Conservation (phyloP, 2,888 invertebrate genomes). For the Beris chalybata region DNA sequence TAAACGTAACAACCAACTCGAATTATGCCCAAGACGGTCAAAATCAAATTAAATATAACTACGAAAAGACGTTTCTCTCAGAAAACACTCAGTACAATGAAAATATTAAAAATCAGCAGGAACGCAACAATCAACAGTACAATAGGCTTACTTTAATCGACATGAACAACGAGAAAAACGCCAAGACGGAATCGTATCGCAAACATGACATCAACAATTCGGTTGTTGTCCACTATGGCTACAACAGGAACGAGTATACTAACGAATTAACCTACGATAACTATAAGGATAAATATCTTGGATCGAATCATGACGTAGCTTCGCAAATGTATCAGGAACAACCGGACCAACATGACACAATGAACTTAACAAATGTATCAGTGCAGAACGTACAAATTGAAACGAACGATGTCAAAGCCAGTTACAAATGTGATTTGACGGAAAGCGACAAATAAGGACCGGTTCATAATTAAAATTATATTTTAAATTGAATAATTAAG, state of each 20-base stretch:
- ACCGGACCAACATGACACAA: constrained; percentile 14
- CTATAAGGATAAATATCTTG: constrained; percentile 35
- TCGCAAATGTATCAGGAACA: constrained; percentile 15
- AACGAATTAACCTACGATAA: constrained; percentile 34
- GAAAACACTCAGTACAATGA: constrained; percentile 30
- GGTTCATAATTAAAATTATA: too few relatives aligned
- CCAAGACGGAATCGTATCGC: constrained; percentile 33
- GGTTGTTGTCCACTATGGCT: constrained; percentile 37
- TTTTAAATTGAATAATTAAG: too few relatives aligned
- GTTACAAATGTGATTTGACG: constrained; percentile 34
- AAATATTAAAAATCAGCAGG: constrained; percentile 35
- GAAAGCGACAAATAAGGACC: background rate
- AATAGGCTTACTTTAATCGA: constrained; percentile 34
- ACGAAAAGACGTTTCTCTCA: constrained; percentile 15
- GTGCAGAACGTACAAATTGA: constrained; percentile 18
- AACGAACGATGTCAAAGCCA: constrained; percentile 15
- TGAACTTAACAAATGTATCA: constrained; percentile 1
- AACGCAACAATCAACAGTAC: constrained; percentile 38
- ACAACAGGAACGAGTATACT: constrained; percentile 26
- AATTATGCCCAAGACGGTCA: constrained; percentile 12
- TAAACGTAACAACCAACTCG: constrained; percentile 4
- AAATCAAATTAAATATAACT: constrained; percentile 5
- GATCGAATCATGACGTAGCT: constrained; percentile 15
- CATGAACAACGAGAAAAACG: constrained; percentile 1
- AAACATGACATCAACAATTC: constrained; percentile 36